Base-by-base conservation (phyloP, 1,140 invertebrate genomes). In the Harlomillsia oculata region DNA sequence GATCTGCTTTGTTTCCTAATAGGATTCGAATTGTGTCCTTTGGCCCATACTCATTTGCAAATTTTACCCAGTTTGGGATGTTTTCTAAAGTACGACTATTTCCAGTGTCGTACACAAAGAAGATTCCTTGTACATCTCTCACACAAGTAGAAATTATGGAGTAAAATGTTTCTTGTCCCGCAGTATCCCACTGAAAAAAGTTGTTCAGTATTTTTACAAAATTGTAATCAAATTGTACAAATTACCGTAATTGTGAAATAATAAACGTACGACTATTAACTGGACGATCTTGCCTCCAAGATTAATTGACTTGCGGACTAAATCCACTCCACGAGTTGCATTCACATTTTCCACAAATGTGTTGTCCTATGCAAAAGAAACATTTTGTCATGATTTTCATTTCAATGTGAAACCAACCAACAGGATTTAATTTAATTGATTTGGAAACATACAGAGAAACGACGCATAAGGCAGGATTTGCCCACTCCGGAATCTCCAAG, bases 71-170 rank as follows among this genome's bases (percentile, higher is more conserved):
- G 23, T 85, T 84, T 64, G 87, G 80, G 61, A 90, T 88, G 68
- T 89, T 88, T 72, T 87, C 84, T 69, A 86, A 91, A 67, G 87
- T 89, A 28, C 79, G 81, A 73, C 87, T 85, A 68, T 88, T 89
- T 32, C 88, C 93, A 45, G 95, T 85, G 71, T 95, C 91, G 72
- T 95, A 95, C 0, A 95, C 80, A 53, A 95, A 76, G 37, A 96
- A 78, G 46, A 93, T 81, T 82, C 90, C 90, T 67, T 92, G 86
- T 21, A 91, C 90, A 68, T 93, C 89, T 71, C 92, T 80, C 71
- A 95, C 95, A 71, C 94, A 95, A 63, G 91, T 91, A 59, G 93
- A 89, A 1, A 90, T 92, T 14, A 96, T 82, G 68, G 89, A 88
- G 63, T 89, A 79, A 74, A 93, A 96, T 71, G 89, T 80, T 73